Conservation (phyloP, 1,140 invertebrate genomes). For the Popillia japonica region DNA sequence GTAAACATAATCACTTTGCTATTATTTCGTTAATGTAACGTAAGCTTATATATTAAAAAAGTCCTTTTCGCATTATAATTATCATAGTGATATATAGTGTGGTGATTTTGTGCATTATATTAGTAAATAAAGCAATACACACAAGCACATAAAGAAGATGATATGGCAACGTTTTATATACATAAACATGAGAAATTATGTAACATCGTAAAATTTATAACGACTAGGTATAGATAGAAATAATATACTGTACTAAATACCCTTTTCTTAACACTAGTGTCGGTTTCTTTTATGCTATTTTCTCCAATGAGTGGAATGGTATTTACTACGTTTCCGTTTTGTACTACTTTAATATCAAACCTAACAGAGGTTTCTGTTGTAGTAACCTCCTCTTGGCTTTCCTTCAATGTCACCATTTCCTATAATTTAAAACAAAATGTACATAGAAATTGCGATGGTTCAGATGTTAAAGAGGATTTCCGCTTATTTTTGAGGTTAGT, state of each 20-base stretch:
- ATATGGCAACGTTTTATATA: background rate
- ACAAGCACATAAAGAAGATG: background rate
- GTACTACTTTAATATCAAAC: slow-evolving; percentile 28
- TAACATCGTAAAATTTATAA: background rate
- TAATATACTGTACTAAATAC: slow-evolving; percentile 12
- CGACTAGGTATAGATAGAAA: background rate
- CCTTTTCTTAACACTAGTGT: background rate
- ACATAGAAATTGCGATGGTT: background rate
- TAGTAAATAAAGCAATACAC: background rate
- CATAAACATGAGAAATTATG: background rate
- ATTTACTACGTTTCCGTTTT: slow-evolving; percentile 17
- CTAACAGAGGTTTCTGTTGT: slow-evolving; percentile 8
- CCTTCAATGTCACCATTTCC: background rate
- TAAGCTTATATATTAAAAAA: too few species aligned
- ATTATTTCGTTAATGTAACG: too few species aligned
- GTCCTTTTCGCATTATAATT: background rate
- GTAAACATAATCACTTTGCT: too few species aligned
- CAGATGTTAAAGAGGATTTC: background rate
- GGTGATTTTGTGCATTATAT: background rate
- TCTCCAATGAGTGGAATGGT: slow-evolving; percentile 26
- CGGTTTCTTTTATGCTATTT: slow-evolving; percentile 21
- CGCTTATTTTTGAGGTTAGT: background rate
- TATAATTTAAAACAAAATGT: slow-evolving; percentile 4
- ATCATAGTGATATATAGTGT: background rate
- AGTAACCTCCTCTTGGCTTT: background rate